Base-by-base conservation (phyloP, 2,888 invertebrate genomes). In the Thymelicus lineola region DNA sequence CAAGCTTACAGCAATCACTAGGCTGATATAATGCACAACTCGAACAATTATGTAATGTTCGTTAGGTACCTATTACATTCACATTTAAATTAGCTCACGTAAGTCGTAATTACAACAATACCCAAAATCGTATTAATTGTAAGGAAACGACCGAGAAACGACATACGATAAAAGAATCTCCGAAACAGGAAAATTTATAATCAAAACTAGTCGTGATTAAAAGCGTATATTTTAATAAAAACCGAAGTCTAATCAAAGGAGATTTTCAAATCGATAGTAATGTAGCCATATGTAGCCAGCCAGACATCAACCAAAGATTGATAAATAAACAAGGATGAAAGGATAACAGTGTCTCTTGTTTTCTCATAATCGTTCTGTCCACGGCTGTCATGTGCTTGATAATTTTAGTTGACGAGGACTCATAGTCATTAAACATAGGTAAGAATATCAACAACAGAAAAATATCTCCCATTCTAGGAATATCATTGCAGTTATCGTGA, bases 1-100 rank as follows among this genome's bases (percentile, higher is more conserved):
- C 70, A 74, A 66, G 68, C 71, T 46, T 72, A 72, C 73, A 66
- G 46, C 50, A 50, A 53, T 53, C 53, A 64, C 61, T 45, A 45
- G 61, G 45, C 46, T 6, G 53, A 53, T 38, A 42, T 48, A 62
- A 61, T 66, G 66, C 70, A 70, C 45, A 46, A 36, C 63, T 63
- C 35, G 58, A 58, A 58, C 57, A 57, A 63, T 69, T 69, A 63
- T 63, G 58, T 63, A 69, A 69, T 55, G 10, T 42, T 10, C 50
- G 20, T 45, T 28, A 35, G 20, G 59, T 59, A 59, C 15, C 0
- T 20, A 20, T 38, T 14, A 60, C 9, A 50, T 50, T 50, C 20
- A 20, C 20, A 53, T 20, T 53, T 10, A 53, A 53, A 53, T 20
- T 10, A 53, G 20, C 15, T 50, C 50, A 42, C 42, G 10, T 42